Conservation (phyloP, 2,797 vertebrate species). For the Orestias chungarensis region DNA sequence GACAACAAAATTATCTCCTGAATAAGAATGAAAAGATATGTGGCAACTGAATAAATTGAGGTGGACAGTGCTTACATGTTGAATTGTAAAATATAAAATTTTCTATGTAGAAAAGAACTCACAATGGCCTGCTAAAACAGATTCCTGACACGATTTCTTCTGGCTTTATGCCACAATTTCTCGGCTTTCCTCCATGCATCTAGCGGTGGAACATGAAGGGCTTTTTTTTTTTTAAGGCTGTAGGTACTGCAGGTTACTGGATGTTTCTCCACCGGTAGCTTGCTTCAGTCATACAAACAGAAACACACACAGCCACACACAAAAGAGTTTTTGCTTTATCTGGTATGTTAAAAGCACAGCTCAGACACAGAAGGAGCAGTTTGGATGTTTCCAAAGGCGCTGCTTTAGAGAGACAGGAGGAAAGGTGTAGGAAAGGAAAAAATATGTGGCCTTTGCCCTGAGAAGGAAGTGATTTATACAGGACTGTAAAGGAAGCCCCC, state of each 20-base stretch:
- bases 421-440: conserved; percentile 73
- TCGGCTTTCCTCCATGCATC: conserved; percentile 60
- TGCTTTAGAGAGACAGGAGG: conserved; percentile 59
- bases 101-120: conserved; percentile 31
- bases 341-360: conserved; percentile 65
- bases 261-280: conserved; percentile 68
- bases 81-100: conserved; percentile 25
- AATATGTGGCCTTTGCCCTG: conserved; percentile 69
- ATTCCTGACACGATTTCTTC: conserved; percentile 54
- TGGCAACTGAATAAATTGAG: neutral
- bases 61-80: conserved; percentile 13
- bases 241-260: conserved; percentile 66
- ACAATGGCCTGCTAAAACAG: conserved; percentile 47
- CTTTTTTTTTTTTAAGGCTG: conserved; percentile 61
- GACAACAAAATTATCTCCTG: neutral
- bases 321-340: conserved; percentile 51
- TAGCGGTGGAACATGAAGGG: conserved; percentile 63
- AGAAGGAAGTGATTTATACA: conserved; percentile 73
- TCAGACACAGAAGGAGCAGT: conserved; percentile 60
- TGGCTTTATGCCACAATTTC: conserved; percentile 62
- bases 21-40: conserved; percentile 7
- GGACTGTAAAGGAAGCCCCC: conserved; percentile 63
- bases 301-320: conserved; percentile 27
- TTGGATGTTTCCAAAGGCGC: conserved; percentile 69
- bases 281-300: conserved; percentile 54